phyloP scores from a whole-genome alignment of 1,140 invertebrate genomes.

The Drosophila pandora region DNA sequence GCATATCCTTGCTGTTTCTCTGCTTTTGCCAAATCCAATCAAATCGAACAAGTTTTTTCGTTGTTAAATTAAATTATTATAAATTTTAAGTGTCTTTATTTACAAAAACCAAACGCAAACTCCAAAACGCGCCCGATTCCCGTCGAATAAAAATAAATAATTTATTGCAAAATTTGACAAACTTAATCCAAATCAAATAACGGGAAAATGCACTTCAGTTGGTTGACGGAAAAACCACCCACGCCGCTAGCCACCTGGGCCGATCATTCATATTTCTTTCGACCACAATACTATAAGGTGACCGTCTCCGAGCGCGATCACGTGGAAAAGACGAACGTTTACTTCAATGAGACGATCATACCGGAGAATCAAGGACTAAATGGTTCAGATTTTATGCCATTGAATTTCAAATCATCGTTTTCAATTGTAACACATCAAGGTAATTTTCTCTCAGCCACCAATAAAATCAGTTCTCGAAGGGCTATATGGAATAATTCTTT shows the following conservation, averaged over 20 bases:
- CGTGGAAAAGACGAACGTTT: slow-evolving; percentile 85
- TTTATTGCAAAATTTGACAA: slow-evolving; percentile 11
- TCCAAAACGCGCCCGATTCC: slow-evolving; percentile 6
- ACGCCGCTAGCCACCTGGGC: slow-evolving; percentile 83
- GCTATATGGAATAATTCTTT: background rate
- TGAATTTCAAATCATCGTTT: slow-evolving; percentile 86
- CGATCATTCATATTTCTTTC: slow-evolving; percentile 84
- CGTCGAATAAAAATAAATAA: background rate
- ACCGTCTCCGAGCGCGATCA: slow-evolving; percentile 87
- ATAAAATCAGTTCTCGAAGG: background rate
- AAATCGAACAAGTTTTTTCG: slow-evolving; percentile 32
- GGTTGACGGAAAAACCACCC: slow-evolving; percentile 72
- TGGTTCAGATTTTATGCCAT: slow-evolving; percentile 85
- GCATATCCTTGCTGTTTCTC: slow-evolving; percentile 60
- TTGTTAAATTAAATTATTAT: slow-evolving; percentile 81
- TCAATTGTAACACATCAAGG: slow-evolving; percentile 87
- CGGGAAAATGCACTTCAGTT: slow-evolving; percentile 82
- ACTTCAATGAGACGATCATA: slow-evolving; percentile 84
- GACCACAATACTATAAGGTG: slow-evolving; percentile 83
- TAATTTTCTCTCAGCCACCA: slow-evolving; percentile 63
- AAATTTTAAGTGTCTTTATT: slow-evolving; percentile 84
- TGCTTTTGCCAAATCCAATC: slow-evolving; percentile 4
- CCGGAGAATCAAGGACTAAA: slow-evolving; percentile 81
- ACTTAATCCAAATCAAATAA: slow-evolving; percentile 34
- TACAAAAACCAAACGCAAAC: slow-evolving; percentile 51